Evolutionary conservation across 2,113 vertebrate species (phyloP), one percentile per base, ranked within the genome.

Genomic region (Lasiurus cinereus): DNA sequence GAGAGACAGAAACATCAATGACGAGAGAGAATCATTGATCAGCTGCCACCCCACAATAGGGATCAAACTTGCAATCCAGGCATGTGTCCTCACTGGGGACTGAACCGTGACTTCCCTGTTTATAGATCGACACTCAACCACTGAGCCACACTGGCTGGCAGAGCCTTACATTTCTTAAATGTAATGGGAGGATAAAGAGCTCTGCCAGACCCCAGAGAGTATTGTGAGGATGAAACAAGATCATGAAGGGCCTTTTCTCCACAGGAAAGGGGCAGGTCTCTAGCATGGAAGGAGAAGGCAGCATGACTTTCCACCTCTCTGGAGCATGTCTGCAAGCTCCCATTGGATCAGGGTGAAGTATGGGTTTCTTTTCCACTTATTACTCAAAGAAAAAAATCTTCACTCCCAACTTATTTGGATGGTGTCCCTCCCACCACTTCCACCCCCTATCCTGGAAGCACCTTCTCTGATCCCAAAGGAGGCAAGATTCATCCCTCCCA

Each of bases 401-500:
- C 27, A 50, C 29, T 88, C 52, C 29, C 66, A 56, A 79, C 8
- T 48, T 15, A 19, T 6, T 67, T 29, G 1, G 66, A 36, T 15
- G 54, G 18, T 48, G 18, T 59, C 43, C 29, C 70, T 88, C 77
- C 69, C 48, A 52, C 66, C 29, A 82, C 76, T 31, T 79, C 22
- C n/a, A n/a, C 52, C 29, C 31, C 5, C 3, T 2, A 31, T 70
- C 43, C 4, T 0, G 50, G 67, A 76, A 76, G n/a, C 70, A 87
- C 33, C 80, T 62, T 84, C 76, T 62, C 64, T 19, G 56, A 94
- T 72, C 83, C 82, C 87, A 72, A 31, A 69, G 54, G 73, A 59
- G 11, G n/a, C 0, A 1, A 79, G 76, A 96, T 31, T 54, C 59
- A 33, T 90, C 87, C 27, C 59, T 93, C 72, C 33, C 46, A 1